phyloP scores from a whole-genome alignment of 2,888 invertebrate species.

The Galerucella nymphaeae region DNA sequence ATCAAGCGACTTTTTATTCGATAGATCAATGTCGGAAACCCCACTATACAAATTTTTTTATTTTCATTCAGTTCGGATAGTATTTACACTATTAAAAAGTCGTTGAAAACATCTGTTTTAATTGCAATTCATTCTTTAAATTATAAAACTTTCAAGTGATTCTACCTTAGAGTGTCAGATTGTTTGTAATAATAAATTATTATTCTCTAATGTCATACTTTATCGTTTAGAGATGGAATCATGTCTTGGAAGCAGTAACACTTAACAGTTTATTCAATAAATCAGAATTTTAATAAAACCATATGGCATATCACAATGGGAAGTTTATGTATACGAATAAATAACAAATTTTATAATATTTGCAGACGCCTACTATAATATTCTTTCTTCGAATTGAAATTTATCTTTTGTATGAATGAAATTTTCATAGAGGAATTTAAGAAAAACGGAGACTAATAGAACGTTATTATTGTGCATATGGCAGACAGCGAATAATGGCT shows the following conservation, averaged over 20 bases:
- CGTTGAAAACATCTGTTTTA: too few relatives aligned
- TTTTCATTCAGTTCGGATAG: too few relatives aligned
- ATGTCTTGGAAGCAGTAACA: background rate
- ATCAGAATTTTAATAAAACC: background rate
- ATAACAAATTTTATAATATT: background rate
- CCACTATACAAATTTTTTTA: too few relatives aligned
- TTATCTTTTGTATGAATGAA: too few relatives aligned
- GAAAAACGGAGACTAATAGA: too few relatives aligned
- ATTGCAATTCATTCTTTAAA: too few relatives aligned
- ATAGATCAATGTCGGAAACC: too few relatives aligned
- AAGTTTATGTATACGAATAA: constrained; percentile 4
- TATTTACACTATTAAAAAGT: too few relatives aligned
- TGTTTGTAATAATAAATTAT: background rate
- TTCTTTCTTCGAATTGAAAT: background rate
- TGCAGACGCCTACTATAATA: background rate
- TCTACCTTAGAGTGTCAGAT: background rate
- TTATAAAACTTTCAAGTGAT: background rate
- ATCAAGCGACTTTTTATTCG: too few relatives aligned
- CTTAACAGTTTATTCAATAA: background rate
- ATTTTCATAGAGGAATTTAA: too few relatives aligned
- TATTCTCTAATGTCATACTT: background rate
- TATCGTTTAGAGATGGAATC: background rate
- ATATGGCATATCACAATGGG: background rate
- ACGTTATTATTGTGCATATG: too few relatives aligned
- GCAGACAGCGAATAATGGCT: too few relatives aligned